A percentile compares a stretch with the other conserved stretches of the same genome.
These are phyloP conservation scores for Pseudochirops corinnae DNA, from an alignment of 2,797 vertebrate species.

Conservation along the genomic window DNA sequence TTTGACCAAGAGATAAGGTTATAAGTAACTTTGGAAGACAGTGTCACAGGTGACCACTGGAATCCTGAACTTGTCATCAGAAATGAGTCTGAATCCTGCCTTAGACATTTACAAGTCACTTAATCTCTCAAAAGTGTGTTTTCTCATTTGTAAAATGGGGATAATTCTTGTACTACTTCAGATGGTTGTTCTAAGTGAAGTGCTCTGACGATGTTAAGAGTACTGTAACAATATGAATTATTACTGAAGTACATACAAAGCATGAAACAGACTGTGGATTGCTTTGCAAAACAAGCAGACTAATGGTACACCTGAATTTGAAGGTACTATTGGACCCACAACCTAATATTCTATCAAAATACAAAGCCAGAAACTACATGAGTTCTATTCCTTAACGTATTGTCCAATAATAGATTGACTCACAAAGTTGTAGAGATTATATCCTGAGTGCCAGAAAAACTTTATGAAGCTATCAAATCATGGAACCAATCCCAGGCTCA, in stretches of 20 bases:
- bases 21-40: not conserved
- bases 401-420: not conserved
- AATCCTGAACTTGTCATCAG: not conserved
- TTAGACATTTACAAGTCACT: not conserved
- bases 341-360: constrained; percentile 11
- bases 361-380: not conserved
- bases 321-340: constrained; percentile 2
- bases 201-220: not conserved
- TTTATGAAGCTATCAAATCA: not conserved
- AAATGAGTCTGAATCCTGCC: not conserved
- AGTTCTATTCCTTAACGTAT: not conserved
- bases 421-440: not conserved
- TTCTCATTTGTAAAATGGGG: not conserved
- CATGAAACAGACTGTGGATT: constrained; percentile 14
- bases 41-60: not conserved
- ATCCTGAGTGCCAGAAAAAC: not conserved
- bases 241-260: not conserved
- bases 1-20: not conserved
- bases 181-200: not conserved
- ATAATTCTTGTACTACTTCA: not conserved
- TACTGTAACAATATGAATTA: not conserved
- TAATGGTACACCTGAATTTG: constrained; percentile 50
- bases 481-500: not conserved
- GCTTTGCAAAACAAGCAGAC: not conserved
- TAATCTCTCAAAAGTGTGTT: not conserved